Percentiles rank a stretch among this genome's conserved stretches.
Conservation (phyloP, 2,888 invertebrate genomes). For the Anorthoa munda region DNA sequence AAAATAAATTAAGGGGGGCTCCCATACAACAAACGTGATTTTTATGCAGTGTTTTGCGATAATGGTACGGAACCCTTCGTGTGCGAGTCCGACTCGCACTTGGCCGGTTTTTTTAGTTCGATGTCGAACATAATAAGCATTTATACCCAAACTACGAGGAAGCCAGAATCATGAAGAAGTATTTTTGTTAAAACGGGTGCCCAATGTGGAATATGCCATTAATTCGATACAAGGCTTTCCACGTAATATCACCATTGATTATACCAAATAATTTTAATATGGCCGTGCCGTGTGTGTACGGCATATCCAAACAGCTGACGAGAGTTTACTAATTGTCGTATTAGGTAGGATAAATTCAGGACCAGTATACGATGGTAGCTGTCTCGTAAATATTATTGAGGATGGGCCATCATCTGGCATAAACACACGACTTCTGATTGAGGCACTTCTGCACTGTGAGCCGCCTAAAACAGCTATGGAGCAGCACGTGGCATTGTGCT, state of each 20-base stretch:
- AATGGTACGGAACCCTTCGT: too few relatives aligned
- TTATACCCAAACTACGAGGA: too few relatives aligned
- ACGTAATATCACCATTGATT: not conserved
- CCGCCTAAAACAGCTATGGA: not conserved
- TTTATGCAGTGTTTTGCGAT: too few relatives aligned
- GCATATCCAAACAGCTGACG: conserved; percentile 14
- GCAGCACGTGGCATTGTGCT: too few relatives aligned
- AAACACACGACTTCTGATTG: conserved; percentile 4
- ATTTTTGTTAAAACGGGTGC: too few relatives aligned
- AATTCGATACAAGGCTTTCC: conserved; percentile 10
- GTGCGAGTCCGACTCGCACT: too few relatives aligned
- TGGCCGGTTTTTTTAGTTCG: too few relatives aligned
- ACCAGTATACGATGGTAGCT: conserved; percentile 20
- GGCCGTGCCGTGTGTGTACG: not conserved
- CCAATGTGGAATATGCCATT: not conserved
- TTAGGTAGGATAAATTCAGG: conserved; percentile 35
- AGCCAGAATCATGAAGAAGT: too few relatives aligned
- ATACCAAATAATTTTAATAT: conserved; percentile 24
- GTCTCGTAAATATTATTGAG: conserved; percentile 33
- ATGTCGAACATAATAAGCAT: too few relatives aligned
- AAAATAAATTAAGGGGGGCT: too few relatives aligned
- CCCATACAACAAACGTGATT: too few relatives aligned
- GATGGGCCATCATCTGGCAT: conserved; percentile 12
- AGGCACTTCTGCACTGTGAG: not conserved
- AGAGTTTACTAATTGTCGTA: conserved; percentile 50